Percentiles rank a stretch among this genome's conserved stretches.
These are phyloP conservation scores for Chamaea fasciata DNA, from an alignment of 2,113 vertebrate species.

Conservation along the genomic window DNA sequence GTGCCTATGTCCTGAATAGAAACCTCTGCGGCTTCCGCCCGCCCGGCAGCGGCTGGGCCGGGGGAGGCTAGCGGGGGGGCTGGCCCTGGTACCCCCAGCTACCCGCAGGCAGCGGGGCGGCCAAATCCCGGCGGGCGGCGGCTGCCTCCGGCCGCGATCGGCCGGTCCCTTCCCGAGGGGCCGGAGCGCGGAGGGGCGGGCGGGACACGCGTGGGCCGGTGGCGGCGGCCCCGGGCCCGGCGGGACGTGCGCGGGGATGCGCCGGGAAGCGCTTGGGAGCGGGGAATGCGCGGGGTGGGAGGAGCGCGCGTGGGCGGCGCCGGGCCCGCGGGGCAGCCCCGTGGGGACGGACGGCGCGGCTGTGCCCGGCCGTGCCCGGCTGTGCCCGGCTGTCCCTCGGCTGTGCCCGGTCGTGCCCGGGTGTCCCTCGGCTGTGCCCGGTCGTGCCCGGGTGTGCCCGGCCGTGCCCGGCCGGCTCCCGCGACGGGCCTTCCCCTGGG, in stretches of 20 bases:
- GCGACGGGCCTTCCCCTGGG: no score
- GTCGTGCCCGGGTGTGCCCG: no score
- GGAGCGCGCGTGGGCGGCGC: not conserved
- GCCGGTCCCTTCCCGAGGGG: not conserved
- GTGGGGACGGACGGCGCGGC: not conserved
- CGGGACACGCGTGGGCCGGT: not conserved
- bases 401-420: no score
- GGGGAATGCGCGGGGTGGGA: not conserved
- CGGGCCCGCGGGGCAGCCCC: not conserved
- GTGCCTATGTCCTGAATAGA: not conserved
- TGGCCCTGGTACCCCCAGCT: not conserved
- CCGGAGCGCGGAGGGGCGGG: not conserved
- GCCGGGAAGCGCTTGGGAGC: not conserved
- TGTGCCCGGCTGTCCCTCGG: not conserved
- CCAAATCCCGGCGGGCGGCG: not conserved
- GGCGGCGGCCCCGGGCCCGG: not conserved
- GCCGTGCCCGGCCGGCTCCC: not conserved
- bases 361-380: not conserved
- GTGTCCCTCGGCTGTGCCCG: no score
- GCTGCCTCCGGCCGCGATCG: not conserved
- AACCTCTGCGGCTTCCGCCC: not conserved
- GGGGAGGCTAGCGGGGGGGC: not conserved
- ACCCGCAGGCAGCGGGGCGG: no score
- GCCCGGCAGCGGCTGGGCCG: not conserved
- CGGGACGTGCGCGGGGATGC: not conserved